phyloP scores from a whole-genome alignment of 2,888 invertebrate species.

The Drosophila nr. perissopoda region DNA sequence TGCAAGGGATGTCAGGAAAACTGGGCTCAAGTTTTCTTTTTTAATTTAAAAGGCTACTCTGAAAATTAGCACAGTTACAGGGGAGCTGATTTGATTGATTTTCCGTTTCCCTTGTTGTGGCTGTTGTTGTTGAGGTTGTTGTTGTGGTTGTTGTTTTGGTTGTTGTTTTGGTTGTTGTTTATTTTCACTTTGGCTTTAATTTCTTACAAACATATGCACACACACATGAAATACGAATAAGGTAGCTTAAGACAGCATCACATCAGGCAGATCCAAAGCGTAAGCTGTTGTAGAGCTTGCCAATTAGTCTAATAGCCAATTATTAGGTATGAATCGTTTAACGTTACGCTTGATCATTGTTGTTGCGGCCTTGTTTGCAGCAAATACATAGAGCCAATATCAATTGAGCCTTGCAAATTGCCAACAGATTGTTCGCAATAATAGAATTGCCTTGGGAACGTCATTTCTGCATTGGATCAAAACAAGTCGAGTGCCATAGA shows the following conservation, averaged over 20 bases:
- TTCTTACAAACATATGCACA: constrained; percentile 3
- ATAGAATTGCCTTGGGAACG: constrained; percentile 79
- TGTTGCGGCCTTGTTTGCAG: constrained; percentile 38
- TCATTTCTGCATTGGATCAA: constrained; percentile 70
- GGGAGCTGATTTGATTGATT: constrained; percentile 12
- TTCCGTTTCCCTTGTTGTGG: constrained; percentile 1
- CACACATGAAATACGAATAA: not conserved
- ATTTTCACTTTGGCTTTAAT: constrained; percentile 56
- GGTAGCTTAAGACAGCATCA: not conserved
- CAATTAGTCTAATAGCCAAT: constrained; percentile 45
- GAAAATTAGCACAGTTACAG: not conserved
- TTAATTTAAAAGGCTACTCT: not conserved
- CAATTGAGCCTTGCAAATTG: constrained; percentile 76
- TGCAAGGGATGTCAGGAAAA: not conserved
- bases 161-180: constrained; percentile 31
- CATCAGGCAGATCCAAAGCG: not conserved
- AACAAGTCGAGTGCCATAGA: constrained; percentile 71
- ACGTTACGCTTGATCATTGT: constrained; percentile 29
- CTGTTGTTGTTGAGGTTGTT: constrained; percentile 17
- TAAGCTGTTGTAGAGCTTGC: constrained; percentile 11
- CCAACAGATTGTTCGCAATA: constrained; percentile 64
- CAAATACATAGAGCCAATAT: constrained; percentile 62
- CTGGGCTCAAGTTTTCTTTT: not conserved
- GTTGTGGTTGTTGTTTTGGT: constrained; percentile 19
- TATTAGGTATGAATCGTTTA: constrained; percentile 39